Conservation (phyloP, 2,113 vertebrate species). For the Forbesichthys agassizii region DNA sequence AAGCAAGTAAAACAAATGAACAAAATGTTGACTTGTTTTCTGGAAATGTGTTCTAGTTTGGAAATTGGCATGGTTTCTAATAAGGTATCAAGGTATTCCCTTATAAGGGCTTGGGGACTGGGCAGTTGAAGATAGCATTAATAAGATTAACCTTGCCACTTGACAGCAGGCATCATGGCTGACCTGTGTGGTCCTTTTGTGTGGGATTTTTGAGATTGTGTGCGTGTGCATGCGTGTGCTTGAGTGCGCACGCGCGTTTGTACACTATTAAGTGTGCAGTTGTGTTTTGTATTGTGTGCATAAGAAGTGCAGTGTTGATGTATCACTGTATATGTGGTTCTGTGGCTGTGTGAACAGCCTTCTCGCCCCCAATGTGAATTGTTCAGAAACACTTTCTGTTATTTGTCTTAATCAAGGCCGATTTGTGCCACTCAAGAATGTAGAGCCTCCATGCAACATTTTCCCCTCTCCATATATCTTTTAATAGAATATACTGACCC, state of each 20-base stretch:
- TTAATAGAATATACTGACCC: too few relatives aligned
- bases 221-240: not conserved
- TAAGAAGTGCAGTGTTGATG: not conserved
- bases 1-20: not conserved
- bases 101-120: slow-evolving; percentile 50
- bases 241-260: not conserved
- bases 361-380: slow-evolving; percentile 3
- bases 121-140: slow-evolving; percentile 57
- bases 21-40: not conserved
- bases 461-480: not conserved
- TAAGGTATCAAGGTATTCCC: slow-evolving; percentile 27
- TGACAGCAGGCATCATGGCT: slow-evolving; percentile 60
- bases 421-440: slow-evolving; percentile 53
- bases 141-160: slow-evolving; percentile 72
- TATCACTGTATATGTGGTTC: not conserved
- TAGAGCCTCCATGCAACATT: slow-evolving; percentile 20
- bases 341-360: slow-evolving; percentile 20
- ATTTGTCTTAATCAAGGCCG: slow-evolving; percentile 33
- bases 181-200: slow-evolving; percentile 38
- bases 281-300: not conserved
- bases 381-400: not conserved
- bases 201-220: slow-evolving; percentile 7
- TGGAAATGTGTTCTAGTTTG: slow-evolving; percentile 4
- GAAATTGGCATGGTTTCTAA: slow-evolving; percentile 14
- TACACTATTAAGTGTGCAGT: not conserved